Base-by-base conservation (phyloP, 1,140 invertebrate species). In the Cotesia glomerata region DNA sequence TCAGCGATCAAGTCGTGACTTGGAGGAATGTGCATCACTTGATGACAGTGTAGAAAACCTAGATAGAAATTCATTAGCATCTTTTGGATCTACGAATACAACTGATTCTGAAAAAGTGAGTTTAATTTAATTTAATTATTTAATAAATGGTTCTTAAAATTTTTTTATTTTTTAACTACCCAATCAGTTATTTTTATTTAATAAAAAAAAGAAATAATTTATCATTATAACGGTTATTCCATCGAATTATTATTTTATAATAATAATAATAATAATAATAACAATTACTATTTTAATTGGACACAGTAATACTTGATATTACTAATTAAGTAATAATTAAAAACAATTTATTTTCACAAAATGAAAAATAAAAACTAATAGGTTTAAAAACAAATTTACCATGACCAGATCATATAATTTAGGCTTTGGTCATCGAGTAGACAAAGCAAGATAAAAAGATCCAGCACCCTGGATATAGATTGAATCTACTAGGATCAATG, bases 51-150 rank as follows among this genome's bases (percentile, higher is more conserved):
- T 93, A 52, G 94, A 96, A 78, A 93, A 94, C 82, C 86, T 94
- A 51, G 95, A 97, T 81, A 88, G 95, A 61, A 95, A 95, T 79
- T 98, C 96, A 0, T 82, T 98, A 71, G 94, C 95, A 39, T 98
- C 96, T 2, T 97, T 97, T 80, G 96, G 95, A 35, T 97, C 96
- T n/a, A 95, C 95, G 16, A 97, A 96, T 80, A 98, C 96, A 7
- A 97, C 95, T 0, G 96, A 98, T 87, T 97, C 95, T 35, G 95
- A 97, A 85, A 95, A 96, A 92, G 94, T 96, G 89, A 90, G 91
- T 86, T 26, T n/a, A 58, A 71, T 66, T 63, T 36, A 45, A 32
- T 34, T 34, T 11, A 13, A 49, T 14, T 63, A 63, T 54, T 4
- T 4, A 26, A 54, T 14, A 71, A 49, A 74, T 61, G 52, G 35